Conservation (phyloP, 37 sponge, comb jelly and placozoan genomes). For the Chondrosia reniformis region DNA sequence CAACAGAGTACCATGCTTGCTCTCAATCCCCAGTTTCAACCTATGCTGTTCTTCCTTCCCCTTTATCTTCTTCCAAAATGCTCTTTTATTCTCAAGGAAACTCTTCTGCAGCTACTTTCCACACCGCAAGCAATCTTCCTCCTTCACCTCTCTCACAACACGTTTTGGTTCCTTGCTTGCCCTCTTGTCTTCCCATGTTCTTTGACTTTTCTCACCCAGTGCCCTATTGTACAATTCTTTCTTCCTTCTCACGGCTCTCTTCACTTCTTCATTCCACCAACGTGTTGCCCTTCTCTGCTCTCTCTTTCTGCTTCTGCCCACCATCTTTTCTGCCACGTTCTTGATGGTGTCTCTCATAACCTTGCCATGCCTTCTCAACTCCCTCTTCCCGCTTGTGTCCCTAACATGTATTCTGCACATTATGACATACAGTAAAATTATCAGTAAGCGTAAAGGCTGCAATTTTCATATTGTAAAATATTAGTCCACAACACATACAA, state of each 20-base stretch:
- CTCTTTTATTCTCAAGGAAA: too few species aligned
- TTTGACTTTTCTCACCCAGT: neutral
- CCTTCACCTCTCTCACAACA: neutral
- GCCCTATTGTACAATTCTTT: neutral
- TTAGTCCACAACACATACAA: too few species aligned
- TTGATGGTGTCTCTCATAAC: neutral
- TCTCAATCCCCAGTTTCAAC: too few species aligned
- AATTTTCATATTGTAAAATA: too few species aligned
- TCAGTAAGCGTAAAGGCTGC: too few species aligned
- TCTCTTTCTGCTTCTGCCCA: neutral
- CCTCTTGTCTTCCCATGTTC: neutral
- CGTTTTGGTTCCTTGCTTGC: neutral
- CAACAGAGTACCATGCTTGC: too few species aligned
- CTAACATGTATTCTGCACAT: too few species aligned
- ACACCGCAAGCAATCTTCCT: neutral
- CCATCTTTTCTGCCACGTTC: neutral
- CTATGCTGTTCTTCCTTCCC: too few species aligned
- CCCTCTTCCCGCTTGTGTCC: too few species aligned
- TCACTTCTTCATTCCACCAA: slow-evolving; percentile 1
- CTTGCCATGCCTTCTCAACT: neutral
- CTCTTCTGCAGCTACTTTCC: too few species aligned
- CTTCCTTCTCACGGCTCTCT: neutral
- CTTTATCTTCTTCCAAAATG: too few species aligned
- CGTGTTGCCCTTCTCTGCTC: neutral
- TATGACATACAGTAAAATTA: too few species aligned